Evolutionary conservation across 2,113 vertebrate genomes (phyloP), one percentile per base, ranked within the genome.

Genomic region (Recurvirostra avosetta): DNA sequence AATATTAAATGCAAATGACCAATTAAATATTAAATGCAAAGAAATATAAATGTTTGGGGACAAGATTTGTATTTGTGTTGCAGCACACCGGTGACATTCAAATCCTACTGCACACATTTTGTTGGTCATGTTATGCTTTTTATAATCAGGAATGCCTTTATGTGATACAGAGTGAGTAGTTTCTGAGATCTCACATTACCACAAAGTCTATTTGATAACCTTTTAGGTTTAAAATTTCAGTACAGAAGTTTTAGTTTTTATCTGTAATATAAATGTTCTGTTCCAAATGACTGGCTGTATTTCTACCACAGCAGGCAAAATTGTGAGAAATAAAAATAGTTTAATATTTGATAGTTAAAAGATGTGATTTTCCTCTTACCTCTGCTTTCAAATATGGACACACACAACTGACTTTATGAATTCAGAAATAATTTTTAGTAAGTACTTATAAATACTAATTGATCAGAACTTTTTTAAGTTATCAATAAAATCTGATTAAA

Each of bases 351-450:
- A n/a, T 53, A 71, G 38, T 34, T 79, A 61, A 86, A 91, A 85
- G 3, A 38, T 15, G 17, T 32, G 56, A 55, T 93, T 84, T 91
- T 91, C 17, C 26, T 86, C 43, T 92, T 87, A 20, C 13, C 7
- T 92, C 21, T 72, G 2, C 49, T 94, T 94, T 91, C 36, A 85
- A 3, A 49, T 85, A 27, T 20, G 25, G 62, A 55, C 29, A 17
- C n/a, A 75, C 22, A 40, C 8, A 87, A 47, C 70, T 72, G 43
- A 85, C 63, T 75, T 50, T 66, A 45, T 58, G 5, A 88, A 84
- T 85, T 95, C 45, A 90, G 77, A 92, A 88, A 62, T 65, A 82
- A 45, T 53, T 90, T 92, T 76, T 85, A 82, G 62, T 58, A 87
- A 91, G 61, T 84, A 47, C 8, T 30, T 32, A 72, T 75, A 87